Evolutionary conservation across 1,140 invertebrate species (phyloP).

Genomic region (Zaprionus capensis): DNA sequence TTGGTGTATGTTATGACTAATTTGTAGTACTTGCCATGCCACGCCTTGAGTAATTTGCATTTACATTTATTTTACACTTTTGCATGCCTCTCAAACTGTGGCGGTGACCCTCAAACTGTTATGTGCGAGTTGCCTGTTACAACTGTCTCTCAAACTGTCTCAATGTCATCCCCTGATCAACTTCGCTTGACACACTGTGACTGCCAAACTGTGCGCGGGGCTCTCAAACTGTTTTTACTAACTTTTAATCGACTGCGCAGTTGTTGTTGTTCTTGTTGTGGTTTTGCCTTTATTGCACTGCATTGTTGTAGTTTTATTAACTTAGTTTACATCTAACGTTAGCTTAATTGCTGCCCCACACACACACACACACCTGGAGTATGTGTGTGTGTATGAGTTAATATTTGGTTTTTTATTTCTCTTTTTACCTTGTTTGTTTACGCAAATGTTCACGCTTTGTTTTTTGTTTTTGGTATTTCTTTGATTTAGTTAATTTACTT

Average conservation of each 20-base stretch:
- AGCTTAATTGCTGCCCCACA: conserved; percentile 75
- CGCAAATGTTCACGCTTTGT: conserved; percentile 71
- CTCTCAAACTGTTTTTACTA: conserved; percentile 37
- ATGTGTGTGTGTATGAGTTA: conserved; percentile 7
- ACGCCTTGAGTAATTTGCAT: neutral
- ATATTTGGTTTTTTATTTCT: conserved; percentile 29
- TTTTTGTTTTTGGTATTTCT: conserved; percentile 41
- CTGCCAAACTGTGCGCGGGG: conserved; percentile 20
- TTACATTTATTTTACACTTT: conserved; percentile 53
- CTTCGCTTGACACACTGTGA: neutral
- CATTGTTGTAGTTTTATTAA: conserved; percentile 70
- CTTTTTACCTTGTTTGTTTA: conserved; percentile 74
- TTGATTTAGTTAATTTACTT: conserved; percentile 63
- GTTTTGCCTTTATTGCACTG: conserved; percentile 68
- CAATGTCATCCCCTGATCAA: neutral
- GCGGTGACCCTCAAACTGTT: neutral
- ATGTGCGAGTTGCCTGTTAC: neutral
- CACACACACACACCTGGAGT: neutral
- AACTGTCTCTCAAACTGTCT: neutral
- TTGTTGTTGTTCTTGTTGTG: conserved; percentile 34
- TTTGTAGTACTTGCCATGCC: conserved; percentile 27
- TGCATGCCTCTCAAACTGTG: neutral
- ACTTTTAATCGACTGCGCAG: conserved; percentile 29
- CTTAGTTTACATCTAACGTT: conserved; percentile 80
- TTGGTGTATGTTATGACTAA: conserved; percentile 40